Evolutionary conservation across 2,888 invertebrate species (phyloP).

Genomic region (Drosophila limbata): DNA sequence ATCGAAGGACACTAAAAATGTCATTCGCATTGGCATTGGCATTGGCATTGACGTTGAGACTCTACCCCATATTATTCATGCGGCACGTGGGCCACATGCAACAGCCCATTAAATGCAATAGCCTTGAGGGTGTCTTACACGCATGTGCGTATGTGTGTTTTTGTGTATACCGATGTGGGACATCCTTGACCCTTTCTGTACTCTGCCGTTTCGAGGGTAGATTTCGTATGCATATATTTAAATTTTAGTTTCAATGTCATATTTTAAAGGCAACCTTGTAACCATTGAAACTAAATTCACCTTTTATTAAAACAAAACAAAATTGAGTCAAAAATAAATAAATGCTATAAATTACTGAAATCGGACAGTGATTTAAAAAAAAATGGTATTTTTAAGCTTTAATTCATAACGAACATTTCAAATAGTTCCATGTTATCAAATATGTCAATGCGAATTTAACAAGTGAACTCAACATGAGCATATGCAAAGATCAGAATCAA

Average conservation of each 20-base stretch:
- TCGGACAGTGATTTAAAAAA: too few species aligned
- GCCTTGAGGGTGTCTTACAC: conserved; percentile 27
- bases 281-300: conserved; percentile 1
- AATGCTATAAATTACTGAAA: not conserved
- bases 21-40: conserved; percentile 24
- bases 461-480: too few species aligned
- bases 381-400: too few species aligned
- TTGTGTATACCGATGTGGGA: not conserved
- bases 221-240: conserved; percentile 16
- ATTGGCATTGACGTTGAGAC: conserved; percentile 55
- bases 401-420: too few species aligned
- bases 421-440: too few species aligned
- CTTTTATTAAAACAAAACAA: not conserved
- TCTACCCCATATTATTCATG: conserved; percentile 44
- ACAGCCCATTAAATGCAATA: conserved; percentile 35
- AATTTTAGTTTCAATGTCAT: conserved; percentile 18
- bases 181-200: conserved; percentile 29
- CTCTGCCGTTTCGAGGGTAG: conserved; percentile 24
- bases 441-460: too few species aligned
- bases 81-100: conserved; percentile 42
- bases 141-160: conserved; percentile 9
- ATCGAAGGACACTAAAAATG: conserved; percentile 43
- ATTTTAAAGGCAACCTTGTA: conserved; percentile 15
- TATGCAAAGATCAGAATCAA: too few species aligned
- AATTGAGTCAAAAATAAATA: not conserved